A percentile compares a stretch with the other conserved stretches of the same genome.
Evolutionary conservation across 2,113 vertebrate species (phyloP).

Genomic region (Malaclemys terrapin): DNA sequence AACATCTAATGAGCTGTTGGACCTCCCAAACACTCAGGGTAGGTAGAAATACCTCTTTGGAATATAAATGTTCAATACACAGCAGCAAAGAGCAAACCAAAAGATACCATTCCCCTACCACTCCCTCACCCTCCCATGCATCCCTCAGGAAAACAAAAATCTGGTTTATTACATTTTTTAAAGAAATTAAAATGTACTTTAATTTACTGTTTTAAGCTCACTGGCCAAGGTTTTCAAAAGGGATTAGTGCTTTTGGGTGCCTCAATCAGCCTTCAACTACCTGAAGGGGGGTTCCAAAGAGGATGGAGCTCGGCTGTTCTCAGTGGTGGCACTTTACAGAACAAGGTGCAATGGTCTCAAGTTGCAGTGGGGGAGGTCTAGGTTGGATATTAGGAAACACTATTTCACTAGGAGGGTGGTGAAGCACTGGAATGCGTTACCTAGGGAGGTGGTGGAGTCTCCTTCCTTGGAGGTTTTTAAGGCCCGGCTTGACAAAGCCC

Average conservation of each 20-base stretch:
- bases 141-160: conserved; percentile 48
- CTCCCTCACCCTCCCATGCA: background rate
- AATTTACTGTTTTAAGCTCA: background rate
- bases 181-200: background rate
- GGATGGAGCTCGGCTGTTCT: too few species aligned
- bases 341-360: too few species aligned
- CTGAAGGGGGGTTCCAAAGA: too few species aligned
- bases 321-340: too few species aligned
- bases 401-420: too few species aligned
- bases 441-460: too few species aligned
- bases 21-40: conserved; percentile 29
- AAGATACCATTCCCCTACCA: background rate
- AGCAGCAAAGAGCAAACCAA: conserved; percentile 61
- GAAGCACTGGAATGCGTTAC: too few species aligned
- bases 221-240: background rate
- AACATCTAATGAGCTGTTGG: conserved; percentile 71
- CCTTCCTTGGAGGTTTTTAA: too few species aligned
- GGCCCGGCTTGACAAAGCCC: too few species aligned
- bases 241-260: background rate
- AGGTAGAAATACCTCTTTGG: conserved; percentile 46
- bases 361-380: too few species aligned
- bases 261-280: background rate
- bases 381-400: too few species aligned
- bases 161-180: conserved; percentile 25
- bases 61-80: conserved; percentile 60